Base-by-base conservation (phyloP, 2,888 invertebrate species). In the Drepanosiphum platanoidis region DNA sequence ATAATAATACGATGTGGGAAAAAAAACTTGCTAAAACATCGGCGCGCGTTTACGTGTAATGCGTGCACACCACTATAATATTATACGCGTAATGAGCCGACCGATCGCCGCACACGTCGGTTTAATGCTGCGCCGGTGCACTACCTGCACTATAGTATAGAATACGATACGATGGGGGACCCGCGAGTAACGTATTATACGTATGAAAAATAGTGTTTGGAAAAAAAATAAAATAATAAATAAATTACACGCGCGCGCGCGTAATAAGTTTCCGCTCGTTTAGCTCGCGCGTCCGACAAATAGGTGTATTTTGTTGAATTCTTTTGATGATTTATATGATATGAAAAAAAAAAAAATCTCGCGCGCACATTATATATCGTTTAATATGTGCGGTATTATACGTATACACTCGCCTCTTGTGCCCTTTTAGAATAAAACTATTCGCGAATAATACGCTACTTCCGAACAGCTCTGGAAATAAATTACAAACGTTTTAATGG, bases 241-340 rank as follows among this genome's bases (percentile, higher is more conserved):
- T 61, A 61, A 61, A 61, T 61, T 61, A 61, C 9, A 8, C 61
- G 27, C 22, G 22, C n/a, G 61, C 61, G 61, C 22, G 9, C 66
- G 66, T 15, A 66, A 66, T 66, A 66, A 15, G 32, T 66, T 66
- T 66, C 66, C 66, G 66, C 32, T 66, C 32, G 32, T 66, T 66
- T 32, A 66, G 1, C 66, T 66, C 66, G 1, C 66, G 30, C 66
- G 66, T 66, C 18, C 32, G 32, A 66, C 66, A 32, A 66, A 66
- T 32, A 32, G 11, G 32, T 30, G 64, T 1, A 22, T 11, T 15
- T 52, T 22, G 32, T 52, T 52, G 30, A 52, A 52, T 74, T 74
- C 0, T 46, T 72, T 46, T 42, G 22, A 3, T 42, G 22, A 3
- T 22, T 8, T 3, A 9, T 22, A 72, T n/a, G n/a, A n/a, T n/a